Evolutionary conservation across 1,140 invertebrate genomes (phyloP).

Genomic region (Lepidotrigona ventralis): DNA sequence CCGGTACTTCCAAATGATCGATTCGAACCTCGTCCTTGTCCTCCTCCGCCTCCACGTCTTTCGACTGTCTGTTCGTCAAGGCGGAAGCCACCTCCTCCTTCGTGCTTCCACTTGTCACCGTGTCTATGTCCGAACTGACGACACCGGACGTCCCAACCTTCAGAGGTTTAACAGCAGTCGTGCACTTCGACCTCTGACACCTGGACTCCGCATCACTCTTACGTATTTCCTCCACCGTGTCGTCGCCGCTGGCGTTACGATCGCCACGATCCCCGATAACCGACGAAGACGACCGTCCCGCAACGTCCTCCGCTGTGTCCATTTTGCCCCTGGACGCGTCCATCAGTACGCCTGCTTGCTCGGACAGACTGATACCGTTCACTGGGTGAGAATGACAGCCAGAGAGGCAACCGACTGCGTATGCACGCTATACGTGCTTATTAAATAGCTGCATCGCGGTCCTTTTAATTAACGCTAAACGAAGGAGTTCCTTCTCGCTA

Average conservation of each 20-base stretch:
- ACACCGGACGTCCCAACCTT: background rate
- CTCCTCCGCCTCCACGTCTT: slow-evolving; percentile 5
- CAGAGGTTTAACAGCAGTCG: background rate
- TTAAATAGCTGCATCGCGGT: slow-evolving; percentile 71
- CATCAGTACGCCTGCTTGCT: slow-evolving; percentile 51
- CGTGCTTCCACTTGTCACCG: background rate
- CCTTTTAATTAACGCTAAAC: slow-evolving; percentile 44
- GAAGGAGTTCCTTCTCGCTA: background rate
- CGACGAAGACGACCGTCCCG: slow-evolving; percentile 2
- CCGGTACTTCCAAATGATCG: slow-evolving; percentile 79
- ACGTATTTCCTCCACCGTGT: background rate
- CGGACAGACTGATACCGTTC: slow-evolving; percentile 44
- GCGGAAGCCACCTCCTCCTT: background rate
- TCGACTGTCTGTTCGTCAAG: background rate
- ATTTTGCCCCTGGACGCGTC: slow-evolving; percentile 49
- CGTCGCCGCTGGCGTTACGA: slow-evolving; percentile 17
- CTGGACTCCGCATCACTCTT: background rate
- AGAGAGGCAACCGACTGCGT: background rate
- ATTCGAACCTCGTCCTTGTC: background rate
- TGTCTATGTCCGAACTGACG: background rate
- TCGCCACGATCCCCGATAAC: background rate
- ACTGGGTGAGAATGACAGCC: slow-evolving; percentile 35
- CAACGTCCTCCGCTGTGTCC: slow-evolving; percentile 9
- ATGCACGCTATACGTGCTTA: slow-evolving; percentile 28
- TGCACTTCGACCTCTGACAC: background rate